Conservation (phyloP, 2,888 invertebrate genomes). For the Diaphora mendica region DNA sequence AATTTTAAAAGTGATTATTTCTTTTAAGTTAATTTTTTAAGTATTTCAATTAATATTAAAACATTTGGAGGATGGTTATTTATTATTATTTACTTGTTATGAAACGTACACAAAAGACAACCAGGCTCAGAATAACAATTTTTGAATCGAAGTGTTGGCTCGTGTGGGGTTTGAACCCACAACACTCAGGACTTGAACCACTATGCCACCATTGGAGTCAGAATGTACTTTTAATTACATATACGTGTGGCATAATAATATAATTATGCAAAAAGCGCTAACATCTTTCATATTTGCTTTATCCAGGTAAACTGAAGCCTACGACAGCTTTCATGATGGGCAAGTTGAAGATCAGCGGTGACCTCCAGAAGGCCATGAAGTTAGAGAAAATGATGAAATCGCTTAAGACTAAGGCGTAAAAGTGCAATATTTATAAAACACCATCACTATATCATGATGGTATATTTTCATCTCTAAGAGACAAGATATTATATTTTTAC, state of each 20-base stretch:
- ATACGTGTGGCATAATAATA: not conserved
- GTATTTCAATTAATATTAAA: too few species aligned
- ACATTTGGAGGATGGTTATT: too few species aligned
- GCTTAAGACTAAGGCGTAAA: constrained; percentile 88
- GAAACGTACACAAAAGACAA: too few species aligned
- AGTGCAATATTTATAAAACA: constrained; percentile 11
- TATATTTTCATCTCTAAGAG: constrained; percentile 5
- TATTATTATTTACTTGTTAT: too few species aligned
- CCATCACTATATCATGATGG: constrained; percentile 22
- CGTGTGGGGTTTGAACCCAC: too few species aligned
- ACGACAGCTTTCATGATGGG: constrained; percentile 98
- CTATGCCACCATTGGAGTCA: too few species aligned
- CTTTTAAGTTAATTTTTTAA: too few species aligned
- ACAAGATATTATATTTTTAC: not conserved
- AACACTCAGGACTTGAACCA: too few species aligned
- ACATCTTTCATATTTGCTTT: constrained; percentile 18
- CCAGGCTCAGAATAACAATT: too few species aligned
- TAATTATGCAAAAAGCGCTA: not conserved
- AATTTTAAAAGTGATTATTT: too few species aligned
- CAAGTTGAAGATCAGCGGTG: constrained; percentile 96
- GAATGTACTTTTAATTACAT: too few species aligned
- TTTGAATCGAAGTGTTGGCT: too few species aligned
- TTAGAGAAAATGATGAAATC: constrained; percentile 95
- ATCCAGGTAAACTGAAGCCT: constrained; percentile 93
- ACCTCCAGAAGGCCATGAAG: constrained; percentile 97